Conservation (phyloP, 2,797 vertebrate genomes). For the Carduelis carduelis region DNA sequence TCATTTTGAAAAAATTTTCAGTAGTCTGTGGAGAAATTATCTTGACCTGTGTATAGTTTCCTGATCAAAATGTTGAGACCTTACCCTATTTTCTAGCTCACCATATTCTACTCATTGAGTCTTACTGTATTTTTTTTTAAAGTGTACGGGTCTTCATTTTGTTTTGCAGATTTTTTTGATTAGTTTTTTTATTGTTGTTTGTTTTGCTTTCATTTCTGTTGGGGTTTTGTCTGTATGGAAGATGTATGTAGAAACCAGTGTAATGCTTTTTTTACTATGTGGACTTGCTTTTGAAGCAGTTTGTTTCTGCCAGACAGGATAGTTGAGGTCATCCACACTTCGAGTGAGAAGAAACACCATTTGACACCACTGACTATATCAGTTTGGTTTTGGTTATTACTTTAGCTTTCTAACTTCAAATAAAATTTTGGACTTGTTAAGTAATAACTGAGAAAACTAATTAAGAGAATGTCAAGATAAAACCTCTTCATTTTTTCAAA, state of each 20-base stretch:
- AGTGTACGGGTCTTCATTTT: neutral
- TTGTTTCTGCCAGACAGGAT: neutral
- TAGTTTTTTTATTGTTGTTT: neutral
- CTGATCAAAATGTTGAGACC: neutral
- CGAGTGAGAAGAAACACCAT: neutral
- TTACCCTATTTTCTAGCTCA: neutral
- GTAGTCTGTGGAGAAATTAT: neutral
- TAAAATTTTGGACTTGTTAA: neutral
- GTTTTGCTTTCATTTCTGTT: neutral
- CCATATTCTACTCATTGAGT: neutral
- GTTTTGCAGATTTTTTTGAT: rapidly evolving
- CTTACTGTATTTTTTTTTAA: neutral
- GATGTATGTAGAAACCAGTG: neutral
- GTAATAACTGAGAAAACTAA: neutral
- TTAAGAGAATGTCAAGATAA: neutral
- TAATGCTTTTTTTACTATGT: neutral
- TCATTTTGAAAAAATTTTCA: neutral
- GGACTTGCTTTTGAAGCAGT: neutral
- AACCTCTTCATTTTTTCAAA: neutral
- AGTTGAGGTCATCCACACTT: neutral
- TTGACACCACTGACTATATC: neutral
- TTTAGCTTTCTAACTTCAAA: neutral
- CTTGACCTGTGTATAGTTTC: neutral
- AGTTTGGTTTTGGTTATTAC: neutral
- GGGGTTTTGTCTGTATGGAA: neutral